Conservation (phyloP, 2,888 invertebrate species). For the Melanostoma mellinum region DNA sequence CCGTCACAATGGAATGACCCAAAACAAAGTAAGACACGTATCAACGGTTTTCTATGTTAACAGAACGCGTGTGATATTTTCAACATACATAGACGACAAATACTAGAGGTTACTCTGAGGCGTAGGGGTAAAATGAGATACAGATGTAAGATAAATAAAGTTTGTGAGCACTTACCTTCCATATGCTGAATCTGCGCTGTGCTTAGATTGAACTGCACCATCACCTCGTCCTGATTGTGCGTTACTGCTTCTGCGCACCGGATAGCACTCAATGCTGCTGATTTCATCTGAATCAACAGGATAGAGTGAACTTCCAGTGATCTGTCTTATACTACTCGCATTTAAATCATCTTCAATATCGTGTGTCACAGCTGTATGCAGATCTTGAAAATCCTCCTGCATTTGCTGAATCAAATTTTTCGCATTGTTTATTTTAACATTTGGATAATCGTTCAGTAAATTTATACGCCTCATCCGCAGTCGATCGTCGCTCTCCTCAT, state of each 20-base stretch:
- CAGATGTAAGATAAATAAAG: not conserved
- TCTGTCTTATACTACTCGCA: constrained; percentile 42
- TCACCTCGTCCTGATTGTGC: constrained; percentile 72
- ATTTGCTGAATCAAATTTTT: constrained; percentile 79
- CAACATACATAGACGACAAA: too few relatives aligned
- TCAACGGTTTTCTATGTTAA: too few relatives aligned
- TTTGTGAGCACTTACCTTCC: constrained; percentile 88
- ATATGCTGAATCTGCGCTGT: constrained; percentile 89
- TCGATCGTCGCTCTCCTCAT: constrained; percentile 46
- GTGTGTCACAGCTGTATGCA: constrained; percentile 74
- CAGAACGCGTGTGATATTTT: too few relatives aligned
- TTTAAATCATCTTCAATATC: constrained; percentile 49
- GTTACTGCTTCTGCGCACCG: constrained; percentile 71
- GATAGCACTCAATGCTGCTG: constrained; percentile 80
- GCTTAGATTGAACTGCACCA: constrained; percentile 77
- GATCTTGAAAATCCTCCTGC: constrained; percentile 78
- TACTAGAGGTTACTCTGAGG: too few relatives aligned
- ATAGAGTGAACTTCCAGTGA: constrained; percentile 52
- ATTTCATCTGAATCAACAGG: constrained; percentile 80
- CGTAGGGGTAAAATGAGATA: not conserved
- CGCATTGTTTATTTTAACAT: constrained; percentile 80
- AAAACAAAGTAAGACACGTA: too few relatives aligned
- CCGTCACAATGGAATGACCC: too few relatives aligned
- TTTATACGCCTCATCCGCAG: constrained; percentile 56
- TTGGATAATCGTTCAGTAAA: constrained; percentile 74